Percentiles rank a stretch among this genome's conserved stretches.
Evolutionary conservation across 2,797 vertebrate species (phyloP).

Genomic region (Mergus octosetaceus): DNA sequence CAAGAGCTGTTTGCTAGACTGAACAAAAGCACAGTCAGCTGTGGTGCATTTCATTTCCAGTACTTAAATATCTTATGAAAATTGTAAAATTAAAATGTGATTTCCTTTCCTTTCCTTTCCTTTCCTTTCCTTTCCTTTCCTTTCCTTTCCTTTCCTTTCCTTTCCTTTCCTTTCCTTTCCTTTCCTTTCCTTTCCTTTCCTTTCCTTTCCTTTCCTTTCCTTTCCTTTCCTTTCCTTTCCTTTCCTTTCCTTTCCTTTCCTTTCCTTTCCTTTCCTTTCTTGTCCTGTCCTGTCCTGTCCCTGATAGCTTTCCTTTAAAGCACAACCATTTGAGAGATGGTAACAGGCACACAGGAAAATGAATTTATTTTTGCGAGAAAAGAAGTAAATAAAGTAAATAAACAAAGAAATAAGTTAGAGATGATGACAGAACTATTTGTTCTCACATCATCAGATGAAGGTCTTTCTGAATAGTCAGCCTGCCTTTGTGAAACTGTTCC

Average conservation of each 20-base stretch:
- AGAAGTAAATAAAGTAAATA: neutral
- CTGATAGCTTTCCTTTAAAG: neutral
- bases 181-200: too few species aligned
- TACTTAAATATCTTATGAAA: neutral
- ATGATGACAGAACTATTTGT: neutral
- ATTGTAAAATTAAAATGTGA: neutral
- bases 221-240: too few species aligned
- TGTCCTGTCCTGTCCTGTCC: too few species aligned
- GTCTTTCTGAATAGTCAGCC: neutral
- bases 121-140: too few species aligned
- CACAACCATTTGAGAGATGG: accelerated
- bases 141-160: too few species aligned
- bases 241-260: too few species aligned
- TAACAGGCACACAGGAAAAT: neutral
- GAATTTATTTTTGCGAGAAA: neutral
- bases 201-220: too few species aligned
- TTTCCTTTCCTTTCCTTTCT: too few species aligned
- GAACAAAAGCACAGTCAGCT: neutral
- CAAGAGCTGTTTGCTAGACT: neutral
- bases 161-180: too few species aligned
- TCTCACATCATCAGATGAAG: neutral
- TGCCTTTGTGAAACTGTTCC: neutral
- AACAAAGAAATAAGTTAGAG: neutral
- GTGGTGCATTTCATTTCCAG: neutral
- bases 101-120: too few species aligned